Conservation (phyloP, 2,113 vertebrate genomes). For the Seriola aureovittata region DNA sequence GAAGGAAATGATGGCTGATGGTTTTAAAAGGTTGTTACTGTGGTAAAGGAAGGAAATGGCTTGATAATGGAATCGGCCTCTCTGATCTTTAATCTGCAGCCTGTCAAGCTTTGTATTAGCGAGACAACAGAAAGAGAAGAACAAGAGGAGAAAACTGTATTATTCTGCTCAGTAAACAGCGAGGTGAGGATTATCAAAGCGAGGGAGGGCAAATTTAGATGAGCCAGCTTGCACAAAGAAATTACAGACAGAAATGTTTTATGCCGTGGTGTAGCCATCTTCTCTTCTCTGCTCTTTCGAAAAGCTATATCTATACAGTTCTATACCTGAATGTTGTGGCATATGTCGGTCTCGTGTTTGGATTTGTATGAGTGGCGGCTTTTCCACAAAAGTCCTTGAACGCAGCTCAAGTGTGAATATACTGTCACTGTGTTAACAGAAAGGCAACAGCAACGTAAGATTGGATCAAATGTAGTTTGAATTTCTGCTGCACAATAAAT, state of each 20-base stretch:
- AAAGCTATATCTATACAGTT: not conserved
- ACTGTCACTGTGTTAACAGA: too few species aligned
- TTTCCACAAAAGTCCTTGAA: too few species aligned
- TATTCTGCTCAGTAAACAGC: constrained; percentile 41
- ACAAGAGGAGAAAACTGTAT: not conserved
- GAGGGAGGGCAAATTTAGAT: constrained; percentile 24
- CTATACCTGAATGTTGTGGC: not conserved
- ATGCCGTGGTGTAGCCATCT: not conserved
- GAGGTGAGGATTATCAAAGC: constrained; percentile 35
- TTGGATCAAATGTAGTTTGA: too few species aligned
- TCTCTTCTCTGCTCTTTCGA: not conserved
- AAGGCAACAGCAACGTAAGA: too few species aligned
- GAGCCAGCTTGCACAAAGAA: constrained; percentile 21
- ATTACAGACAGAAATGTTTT: constrained; percentile 15
- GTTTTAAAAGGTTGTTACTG: constrained; percentile 61
- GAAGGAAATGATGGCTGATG: constrained; percentile 51
- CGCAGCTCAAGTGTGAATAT: too few species aligned
- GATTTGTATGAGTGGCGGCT: not conserved
- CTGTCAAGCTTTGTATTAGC: constrained; percentile 12
- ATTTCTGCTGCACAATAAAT: too few species aligned
- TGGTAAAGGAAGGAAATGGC: constrained; percentile 44
- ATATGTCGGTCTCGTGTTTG: not conserved
- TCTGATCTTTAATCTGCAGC: constrained; percentile 49
- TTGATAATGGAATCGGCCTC: constrained; percentile 60
- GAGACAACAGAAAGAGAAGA: not conserved